phyloP scores from a whole-genome alignment of 2,888 invertebrate genomes.

The Diploptera punctata region DNA sequence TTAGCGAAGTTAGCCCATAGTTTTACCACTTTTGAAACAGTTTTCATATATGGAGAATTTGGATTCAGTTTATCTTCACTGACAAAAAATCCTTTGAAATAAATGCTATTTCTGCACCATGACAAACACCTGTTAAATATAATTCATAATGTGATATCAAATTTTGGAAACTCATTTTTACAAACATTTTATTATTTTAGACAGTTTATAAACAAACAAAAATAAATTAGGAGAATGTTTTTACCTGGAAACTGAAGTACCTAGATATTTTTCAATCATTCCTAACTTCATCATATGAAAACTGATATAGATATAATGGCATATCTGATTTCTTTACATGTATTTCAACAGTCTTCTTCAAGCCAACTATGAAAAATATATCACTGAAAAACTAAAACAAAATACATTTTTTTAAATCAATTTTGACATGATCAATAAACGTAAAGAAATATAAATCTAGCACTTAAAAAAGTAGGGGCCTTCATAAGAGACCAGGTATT shows the following conservation, averaged over 20 bases:
- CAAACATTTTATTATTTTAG: no score
- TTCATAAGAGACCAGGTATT: no score
- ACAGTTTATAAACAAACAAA: no score
- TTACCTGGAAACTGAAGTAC: no score
- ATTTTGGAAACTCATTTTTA: no score
- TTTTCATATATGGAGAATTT: constrained; percentile 17
- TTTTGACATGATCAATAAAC: no score
- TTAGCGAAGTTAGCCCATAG: constrained; percentile 42
- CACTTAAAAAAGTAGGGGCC: no score
- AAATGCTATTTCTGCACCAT: constrained; percentile 40
- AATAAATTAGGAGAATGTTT: no score
- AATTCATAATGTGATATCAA: no score
- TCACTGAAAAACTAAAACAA: neutral
- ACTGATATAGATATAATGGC: constrained; percentile 33
- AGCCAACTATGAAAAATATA: neutral
- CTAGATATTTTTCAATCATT: neutral
- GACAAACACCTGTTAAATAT: constrained; percentile 34
- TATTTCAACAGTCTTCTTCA: neutral
- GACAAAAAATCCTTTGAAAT: constrained; percentile 30
- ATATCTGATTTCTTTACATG: neutral
- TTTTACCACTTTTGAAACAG: constrained; percentile 18
- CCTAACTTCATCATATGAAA: constrained; percentile 32
- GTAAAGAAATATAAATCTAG: no score
- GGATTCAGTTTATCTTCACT: constrained; percentile 5
- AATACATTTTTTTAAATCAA: no score